Evolutionary conservation across 2,113 vertebrate species (phyloP).

Genomic region (Odontophorus gujanensis): DNA sequence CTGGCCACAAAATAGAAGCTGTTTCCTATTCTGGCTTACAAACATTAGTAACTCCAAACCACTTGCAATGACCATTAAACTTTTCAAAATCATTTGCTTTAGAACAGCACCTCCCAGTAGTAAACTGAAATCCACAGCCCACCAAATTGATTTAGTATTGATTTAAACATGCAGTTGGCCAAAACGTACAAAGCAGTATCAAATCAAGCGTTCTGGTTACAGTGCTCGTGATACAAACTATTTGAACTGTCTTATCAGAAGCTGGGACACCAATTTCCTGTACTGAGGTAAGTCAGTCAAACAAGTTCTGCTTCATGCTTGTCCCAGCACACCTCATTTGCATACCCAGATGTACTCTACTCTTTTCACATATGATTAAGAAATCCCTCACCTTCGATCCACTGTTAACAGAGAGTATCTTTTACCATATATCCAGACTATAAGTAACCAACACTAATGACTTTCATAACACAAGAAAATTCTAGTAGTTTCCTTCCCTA

Average conservation of each 20-base stretch:
- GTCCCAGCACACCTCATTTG: not conserved
- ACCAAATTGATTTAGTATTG: not conserved
- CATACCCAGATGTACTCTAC: not conserved
- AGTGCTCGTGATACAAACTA: not conserved
- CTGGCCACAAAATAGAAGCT: not conserved
- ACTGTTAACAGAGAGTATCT: not conserved
- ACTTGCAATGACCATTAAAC: not conserved
- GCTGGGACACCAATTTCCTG: not conserved
- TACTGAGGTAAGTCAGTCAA: not conserved
- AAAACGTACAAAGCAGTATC: not conserved
- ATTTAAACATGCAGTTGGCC: not conserved
- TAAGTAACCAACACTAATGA: not conserved
- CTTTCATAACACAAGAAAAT: not conserved
- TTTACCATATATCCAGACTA: not conserved
- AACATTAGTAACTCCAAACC: not conserved
- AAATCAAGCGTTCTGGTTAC: not conserved
- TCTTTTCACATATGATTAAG: conserved; percentile 30
- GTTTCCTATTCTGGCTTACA: not conserved
- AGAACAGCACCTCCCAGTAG: not conserved
- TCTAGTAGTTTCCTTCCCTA: not conserved
- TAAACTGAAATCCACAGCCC: not conserved
- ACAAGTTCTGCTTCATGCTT: not conserved
- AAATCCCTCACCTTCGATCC: not conserved
- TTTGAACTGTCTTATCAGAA: not conserved
- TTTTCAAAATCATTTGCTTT: not conserved